These are phyloP conservation scores for Tridacna crocea DNA, from an alignment of 2,888 invertebrate genomes.

Conservation along the genomic window DNA sequence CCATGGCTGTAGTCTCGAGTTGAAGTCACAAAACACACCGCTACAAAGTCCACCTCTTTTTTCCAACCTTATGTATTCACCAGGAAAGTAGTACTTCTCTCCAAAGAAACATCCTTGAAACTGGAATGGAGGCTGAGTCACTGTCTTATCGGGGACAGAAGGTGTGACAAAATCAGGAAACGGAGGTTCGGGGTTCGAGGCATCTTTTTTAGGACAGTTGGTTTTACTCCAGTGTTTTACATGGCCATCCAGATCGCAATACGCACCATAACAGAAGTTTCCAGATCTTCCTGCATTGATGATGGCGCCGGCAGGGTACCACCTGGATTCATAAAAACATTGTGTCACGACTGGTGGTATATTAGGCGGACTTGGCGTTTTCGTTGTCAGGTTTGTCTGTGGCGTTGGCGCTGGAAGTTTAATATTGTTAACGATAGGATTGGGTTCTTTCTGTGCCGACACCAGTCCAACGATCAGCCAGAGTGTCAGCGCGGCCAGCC, in stretches of 20 bases:
- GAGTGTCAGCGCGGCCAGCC: neutral
- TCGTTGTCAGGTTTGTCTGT: neutral
- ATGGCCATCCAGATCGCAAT: slow-evolving; percentile 46
- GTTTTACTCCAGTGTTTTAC: slow-evolving; percentile 53
- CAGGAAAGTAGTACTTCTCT: slow-evolving; percentile 49
- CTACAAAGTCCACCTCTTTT: slow-evolving; percentile 38
- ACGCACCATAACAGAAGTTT: slow-evolving; percentile 55
- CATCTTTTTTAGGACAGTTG: slow-evolving; percentile 40
- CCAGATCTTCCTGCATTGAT: slow-evolving; percentile 43
- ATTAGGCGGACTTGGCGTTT: neutral
- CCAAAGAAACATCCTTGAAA: slow-evolving; percentile 41
- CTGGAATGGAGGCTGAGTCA: neutral
- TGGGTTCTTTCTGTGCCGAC: neutral
- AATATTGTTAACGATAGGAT: slow-evolving; percentile 24
- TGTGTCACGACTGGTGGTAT: slow-evolving; percentile 32
- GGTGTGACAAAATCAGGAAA: slow-evolving; percentile 26
- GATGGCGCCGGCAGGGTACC: slow-evolving; percentile 49
- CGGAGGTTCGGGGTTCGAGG: slow-evolving; percentile 28
- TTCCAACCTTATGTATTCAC: slow-evolving; percentile 43
- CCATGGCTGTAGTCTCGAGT: slow-evolving; percentile 47
- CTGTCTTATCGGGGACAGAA: neutral
- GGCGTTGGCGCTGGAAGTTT: slow-evolving; percentile 31
- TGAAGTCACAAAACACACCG: slow-evolving; percentile 57
- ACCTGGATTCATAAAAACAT: slow-evolving; percentile 50
- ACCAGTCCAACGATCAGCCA: neutral